Percentiles rank a stretch among this genome's conserved stretches.
These are phyloP conservation scores for Panthera uncia DNA, from an alignment of 2,113 vertebrate genomes.

Conservation along the genomic window DNA sequence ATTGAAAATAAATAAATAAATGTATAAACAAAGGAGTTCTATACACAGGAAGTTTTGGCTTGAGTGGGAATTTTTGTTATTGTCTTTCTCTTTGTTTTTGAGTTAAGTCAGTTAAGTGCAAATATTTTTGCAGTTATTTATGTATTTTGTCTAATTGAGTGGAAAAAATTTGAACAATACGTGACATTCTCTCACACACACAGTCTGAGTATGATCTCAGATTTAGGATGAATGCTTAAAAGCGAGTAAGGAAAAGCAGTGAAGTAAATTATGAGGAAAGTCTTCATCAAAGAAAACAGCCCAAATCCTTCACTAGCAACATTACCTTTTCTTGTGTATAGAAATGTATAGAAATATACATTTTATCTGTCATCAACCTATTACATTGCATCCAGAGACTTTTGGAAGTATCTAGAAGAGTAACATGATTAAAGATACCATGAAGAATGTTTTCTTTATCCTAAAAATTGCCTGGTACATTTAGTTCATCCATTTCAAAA, in stretches of 20 bases:
- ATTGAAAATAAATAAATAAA: too few species aligned
- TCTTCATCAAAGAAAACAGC: not conserved
- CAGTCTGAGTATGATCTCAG: not conserved
- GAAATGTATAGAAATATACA: not conserved
- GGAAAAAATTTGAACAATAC: not conserved
- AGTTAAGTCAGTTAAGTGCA: not conserved
- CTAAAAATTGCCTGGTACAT: not conserved
- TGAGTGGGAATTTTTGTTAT: not conserved
- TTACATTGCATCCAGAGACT: not conserved
- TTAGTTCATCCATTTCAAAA: slow-evolving; percentile 8
- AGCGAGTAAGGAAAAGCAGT: not conserved
- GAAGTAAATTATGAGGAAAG: not conserved
- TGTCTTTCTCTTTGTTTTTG: not conserved
- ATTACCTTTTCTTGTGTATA: not conserved
- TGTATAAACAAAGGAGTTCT: too few species aligned
- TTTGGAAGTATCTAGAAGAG: not conserved
- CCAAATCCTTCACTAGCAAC: not conserved
- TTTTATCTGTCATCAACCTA: not conserved
- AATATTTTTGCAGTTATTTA: not conserved
- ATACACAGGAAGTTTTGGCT: not conserved
- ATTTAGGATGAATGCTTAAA: not conserved
- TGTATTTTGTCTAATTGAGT: not conserved
- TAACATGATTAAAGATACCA: not conserved
- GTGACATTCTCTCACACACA: not conserved
- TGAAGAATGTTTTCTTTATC: not conserved